These are phyloP conservation scores for Drosophila neoperkinsi DNA, from an alignment of 2,888 invertebrate species.

Conservation along the genomic window DNA sequence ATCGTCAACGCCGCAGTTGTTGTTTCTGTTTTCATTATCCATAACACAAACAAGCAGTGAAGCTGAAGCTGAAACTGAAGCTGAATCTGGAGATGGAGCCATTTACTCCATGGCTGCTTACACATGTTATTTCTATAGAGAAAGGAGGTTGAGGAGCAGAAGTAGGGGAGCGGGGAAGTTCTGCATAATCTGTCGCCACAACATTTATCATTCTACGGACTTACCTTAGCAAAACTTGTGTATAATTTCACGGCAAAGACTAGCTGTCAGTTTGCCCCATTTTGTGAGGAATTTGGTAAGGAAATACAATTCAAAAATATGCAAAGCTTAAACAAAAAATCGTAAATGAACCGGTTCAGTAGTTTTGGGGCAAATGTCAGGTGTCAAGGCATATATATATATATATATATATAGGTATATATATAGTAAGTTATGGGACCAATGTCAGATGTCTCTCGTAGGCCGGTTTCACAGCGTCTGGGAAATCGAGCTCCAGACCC, in stretches of 20 bases:
- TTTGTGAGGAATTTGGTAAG: conserved; percentile 10
- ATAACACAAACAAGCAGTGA: conserved; percentile 67
- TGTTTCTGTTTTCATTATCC: conserved; percentile 60
- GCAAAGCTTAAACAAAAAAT: background rate
- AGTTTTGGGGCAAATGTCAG: background rate
- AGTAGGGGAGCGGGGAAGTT: background rate
- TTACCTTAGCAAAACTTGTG: conserved; percentile 54
- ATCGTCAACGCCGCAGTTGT: conserved; percentile 47
- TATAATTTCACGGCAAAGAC: background rate
- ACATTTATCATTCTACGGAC: conserved; percentile 61
- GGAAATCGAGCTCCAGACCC: conserved; percentile 61
- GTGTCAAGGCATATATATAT: background rate
- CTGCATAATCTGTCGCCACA: conserved; percentile 42
- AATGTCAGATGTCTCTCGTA: conserved; percentile 56
- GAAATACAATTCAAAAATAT: conserved; percentile 3
- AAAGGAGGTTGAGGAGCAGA: too few relatives aligned
- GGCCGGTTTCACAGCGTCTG: conserved; percentile 65
- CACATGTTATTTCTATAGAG: conserved; percentile 56
- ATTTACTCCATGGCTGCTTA: conserved; percentile 50
- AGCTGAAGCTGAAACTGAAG: conserved; percentile 17
- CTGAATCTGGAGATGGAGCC: conserved; percentile 32
- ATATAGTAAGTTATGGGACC: conserved; percentile 26
- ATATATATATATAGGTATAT: background rate
- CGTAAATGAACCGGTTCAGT: background rate
- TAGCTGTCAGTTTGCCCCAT: conserved; percentile 9